Evolutionary conservation across 1,140 invertebrate genomes (phyloP).

Genomic region (Catajapyx aquilonaris): DNA sequence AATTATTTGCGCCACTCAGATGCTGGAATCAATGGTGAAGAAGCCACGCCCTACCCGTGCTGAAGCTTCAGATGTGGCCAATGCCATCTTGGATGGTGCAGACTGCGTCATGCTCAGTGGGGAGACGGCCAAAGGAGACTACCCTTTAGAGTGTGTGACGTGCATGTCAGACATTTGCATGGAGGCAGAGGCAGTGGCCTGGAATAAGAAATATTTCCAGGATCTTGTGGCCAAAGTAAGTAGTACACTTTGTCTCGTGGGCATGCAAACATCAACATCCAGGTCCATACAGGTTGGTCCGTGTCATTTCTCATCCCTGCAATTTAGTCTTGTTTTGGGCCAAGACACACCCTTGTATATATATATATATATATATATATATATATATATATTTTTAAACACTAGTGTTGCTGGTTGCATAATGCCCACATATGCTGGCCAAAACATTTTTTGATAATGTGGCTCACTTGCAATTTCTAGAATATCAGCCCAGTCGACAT

Average conservation of each 20-base stretch:
- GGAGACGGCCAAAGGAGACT: slow-evolving; percentile 36
- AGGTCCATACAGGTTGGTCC: too few species aligned
- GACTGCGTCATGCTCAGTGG: slow-evolving; percentile 39
- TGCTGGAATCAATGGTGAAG: too few species aligned
- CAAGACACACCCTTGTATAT: too few species aligned
- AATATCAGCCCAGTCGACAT: slow-evolving; percentile 29
- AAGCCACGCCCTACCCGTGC: slow-evolving; percentile 35
- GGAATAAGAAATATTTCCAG: slow-evolving; percentile 35
- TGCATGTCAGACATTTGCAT: slow-evolving; percentile 24
- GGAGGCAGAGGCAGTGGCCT: slow-evolving; percentile 44
- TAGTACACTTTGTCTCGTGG: slow-evolving; percentile 11
- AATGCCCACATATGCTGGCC: too few species aligned
- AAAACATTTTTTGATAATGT: slow-evolving; percentile 19
- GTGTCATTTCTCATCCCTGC: too few species aligned
- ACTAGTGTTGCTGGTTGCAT: too few species aligned
- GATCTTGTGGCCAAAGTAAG: slow-evolving; percentile 21
- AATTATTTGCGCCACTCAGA: slow-evolving; percentile 39
- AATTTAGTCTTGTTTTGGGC: too few species aligned
- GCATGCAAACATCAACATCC: too few species aligned
- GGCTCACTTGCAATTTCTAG: slow-evolving; percentile 16
- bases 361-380: too few species aligned
- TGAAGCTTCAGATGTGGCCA: slow-evolving; percentile 36
- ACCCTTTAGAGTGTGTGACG: slow-evolving; percentile 17
- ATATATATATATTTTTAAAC: too few species aligned
- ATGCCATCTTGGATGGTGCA: slow-evolving; percentile 41